Conservation (phyloP, 2,888 invertebrate genomes). For the Coremacera marginata region DNA sequence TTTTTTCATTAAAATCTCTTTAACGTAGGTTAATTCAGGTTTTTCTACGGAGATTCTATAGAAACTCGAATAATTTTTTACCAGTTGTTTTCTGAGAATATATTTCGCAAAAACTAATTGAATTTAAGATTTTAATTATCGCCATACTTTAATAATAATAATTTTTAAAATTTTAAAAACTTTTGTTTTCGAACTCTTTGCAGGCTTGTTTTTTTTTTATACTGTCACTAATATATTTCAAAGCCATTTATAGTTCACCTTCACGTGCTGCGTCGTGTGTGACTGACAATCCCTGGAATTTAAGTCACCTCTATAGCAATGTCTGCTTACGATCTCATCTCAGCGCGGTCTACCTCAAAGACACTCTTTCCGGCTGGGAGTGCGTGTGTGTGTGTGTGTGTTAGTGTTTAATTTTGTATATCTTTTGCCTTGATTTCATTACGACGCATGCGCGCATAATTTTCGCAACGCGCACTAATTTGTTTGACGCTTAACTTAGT, state of each 20-base stretch:
- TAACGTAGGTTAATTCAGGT: too few species aligned
- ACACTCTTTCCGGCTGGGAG: neutral
- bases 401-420: neutral
- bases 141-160: too few species aligned
- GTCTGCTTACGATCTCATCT: neutral
- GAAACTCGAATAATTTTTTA: too few species aligned
- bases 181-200: too few species aligned
- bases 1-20: too few species aligned
- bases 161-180: too few species aligned
- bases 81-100: too few species aligned
- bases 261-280: slow-evolving; percentile 28
- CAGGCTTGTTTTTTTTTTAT: too few species aligned
- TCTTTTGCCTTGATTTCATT: slow-evolving; percentile 20
- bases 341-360: neutral
- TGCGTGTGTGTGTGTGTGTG: neutral
- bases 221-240: too few species aligned
- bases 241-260: neutral
- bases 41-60: too few species aligned
- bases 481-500: neutral
- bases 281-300: slow-evolving; percentile 37
- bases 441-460: slow-evolving; percentile 30
- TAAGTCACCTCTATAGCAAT: neutral
- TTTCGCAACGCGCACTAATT: slow-evolving; percentile 13
- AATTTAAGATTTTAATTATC: too few species aligned
- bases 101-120: too few species aligned